Percentiles rank a stretch among this genome's conserved stretches.
Evolutionary conservation across 2,888 invertebrate species (phyloP).

Genomic region (Microctonus hyperodae): DNA sequence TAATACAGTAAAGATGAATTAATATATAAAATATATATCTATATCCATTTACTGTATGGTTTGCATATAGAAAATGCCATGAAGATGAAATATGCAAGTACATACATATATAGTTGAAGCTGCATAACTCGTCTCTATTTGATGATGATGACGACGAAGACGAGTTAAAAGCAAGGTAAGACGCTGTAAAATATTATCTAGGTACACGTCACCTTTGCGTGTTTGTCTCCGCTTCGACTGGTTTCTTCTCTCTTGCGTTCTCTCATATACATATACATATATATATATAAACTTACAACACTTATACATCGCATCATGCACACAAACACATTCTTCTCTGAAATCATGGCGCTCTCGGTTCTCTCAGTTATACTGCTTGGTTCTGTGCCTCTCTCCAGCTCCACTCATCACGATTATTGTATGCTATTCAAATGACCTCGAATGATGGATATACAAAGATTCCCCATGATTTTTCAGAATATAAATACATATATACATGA

Average conservation of each 20-base stretch:
- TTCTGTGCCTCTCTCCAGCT: neutral
- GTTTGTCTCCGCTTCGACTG: conserved; percentile 60
- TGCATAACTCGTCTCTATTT: neutral
- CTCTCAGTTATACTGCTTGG: conserved; percentile 1
- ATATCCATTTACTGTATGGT: too few relatives aligned
- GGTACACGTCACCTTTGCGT: conserved; percentile 59
- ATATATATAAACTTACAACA: neutral
- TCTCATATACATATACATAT: conserved; percentile 1
- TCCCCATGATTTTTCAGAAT: too few relatives aligned
- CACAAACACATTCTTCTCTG: too few relatives aligned
- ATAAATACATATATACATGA: too few relatives aligned
- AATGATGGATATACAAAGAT: neutral
- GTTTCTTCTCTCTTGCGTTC: conserved; percentile 44
- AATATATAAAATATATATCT: too few relatives aligned
- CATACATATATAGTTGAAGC: neutral
- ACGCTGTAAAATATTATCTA: conserved; percentile 41
- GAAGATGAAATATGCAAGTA: too few relatives aligned
- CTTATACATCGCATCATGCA: too few relatives aligned
- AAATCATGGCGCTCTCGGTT: conserved; percentile 1
- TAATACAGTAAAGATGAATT: too few relatives aligned
- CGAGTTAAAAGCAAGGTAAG: conserved; percentile 8
- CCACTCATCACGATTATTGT: neutral
- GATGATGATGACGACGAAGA: neutral
- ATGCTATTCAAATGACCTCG: conserved; percentile 13
- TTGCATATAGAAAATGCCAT: too few relatives aligned